Evolutionary conservation across 2,113 vertebrate genomes (phyloP), one percentile per base, ranked within the genome.

Genomic region (Callospermophilus lateralis): DNA sequence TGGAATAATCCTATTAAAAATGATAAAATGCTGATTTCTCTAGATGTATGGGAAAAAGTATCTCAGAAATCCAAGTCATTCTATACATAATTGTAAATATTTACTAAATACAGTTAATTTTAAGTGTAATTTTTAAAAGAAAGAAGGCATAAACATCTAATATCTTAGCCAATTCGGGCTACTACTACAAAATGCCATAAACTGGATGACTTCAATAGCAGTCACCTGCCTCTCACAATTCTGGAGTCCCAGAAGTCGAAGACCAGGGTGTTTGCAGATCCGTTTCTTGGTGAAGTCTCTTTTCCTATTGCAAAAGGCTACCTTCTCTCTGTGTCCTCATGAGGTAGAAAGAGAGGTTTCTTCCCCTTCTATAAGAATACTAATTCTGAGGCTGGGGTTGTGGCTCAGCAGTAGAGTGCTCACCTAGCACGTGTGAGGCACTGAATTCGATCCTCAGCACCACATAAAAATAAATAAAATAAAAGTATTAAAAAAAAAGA

Each of bases 51-150:
- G 81, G 34, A 8, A 86, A 30, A 95, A 42, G 24, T 61, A n/a
- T 78, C 86, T 92, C 16, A 86, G 45, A 34, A 87, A 88, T 28
- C 17, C 67, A 72, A 73, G 86, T 87, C 28, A 76, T 19, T 91
- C 20, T 67, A 5, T 5, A 34, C 24, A 48, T 6, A 39, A 90
- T 39, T 72, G 76, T 91, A 74, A 95, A 26, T 30, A 51, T 83
- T 1, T 67, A 48, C 48, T 53, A 89, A 90, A 97, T 51, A 53
- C 83, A 93, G 70, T 88, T 80, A 73, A 68, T 93, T 94, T 83
- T 87, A 0, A 39, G 74, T 85, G 1, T 11, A 9, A n/a, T 26
- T 95, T 78, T 86, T 61, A 73, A 92, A 53, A 4, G 78, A 55
- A 87, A 74, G n/a, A 86, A 87, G 48, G 79, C 78, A 89, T 79